Percentiles rank a stretch among this genome's conserved stretches.
Conservation (phyloP, 2,797 vertebrate genomes). For the Labeo calbasu region DNA sequence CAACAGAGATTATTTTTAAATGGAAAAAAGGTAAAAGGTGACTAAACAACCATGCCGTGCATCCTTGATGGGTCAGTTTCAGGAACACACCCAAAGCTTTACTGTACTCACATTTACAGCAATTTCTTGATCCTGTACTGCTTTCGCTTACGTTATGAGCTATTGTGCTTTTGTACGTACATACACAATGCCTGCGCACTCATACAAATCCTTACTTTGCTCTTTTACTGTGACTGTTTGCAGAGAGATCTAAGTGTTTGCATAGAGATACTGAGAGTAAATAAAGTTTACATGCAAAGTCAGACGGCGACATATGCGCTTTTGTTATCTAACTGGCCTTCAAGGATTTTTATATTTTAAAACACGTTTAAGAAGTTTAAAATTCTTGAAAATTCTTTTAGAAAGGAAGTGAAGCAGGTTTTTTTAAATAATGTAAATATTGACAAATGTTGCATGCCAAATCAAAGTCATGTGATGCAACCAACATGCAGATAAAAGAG, state of each 20-base stretch:
- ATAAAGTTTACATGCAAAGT: slow-evolving; percentile 17
- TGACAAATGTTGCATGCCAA: not conserved
- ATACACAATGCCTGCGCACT: not conserved
- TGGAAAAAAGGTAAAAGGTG: slow-evolving; percentile 66
- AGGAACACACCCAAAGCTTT: slow-evolving; percentile 48
- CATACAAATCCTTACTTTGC: slow-evolving; percentile 37
- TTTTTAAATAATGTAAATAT: not conserved
- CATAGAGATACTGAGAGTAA: slow-evolving; percentile 32
- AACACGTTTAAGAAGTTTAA: not conserved
- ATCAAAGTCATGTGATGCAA: not conserved
- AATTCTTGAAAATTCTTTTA: not conserved
- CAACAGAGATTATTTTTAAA: slow-evolving; percentile 12
- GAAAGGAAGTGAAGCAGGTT: not conserved
- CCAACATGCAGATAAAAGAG: not conserved
- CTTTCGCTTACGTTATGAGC: slow-evolving; percentile 31
- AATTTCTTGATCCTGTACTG: not conserved
- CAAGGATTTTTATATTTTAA: slow-evolving; percentile 1
- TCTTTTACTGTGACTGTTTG: slow-evolving; percentile 49
- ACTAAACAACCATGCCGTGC: slow-evolving; percentile 35
- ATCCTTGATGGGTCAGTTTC: slow-evolving; percentile 55
- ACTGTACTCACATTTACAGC: slow-evolving; percentile 22
- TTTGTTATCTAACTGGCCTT: not conserved
- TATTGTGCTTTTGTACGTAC: slow-evolving; percentile 21
- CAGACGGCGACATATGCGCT: not conserved
- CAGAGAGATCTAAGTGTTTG: slow-evolving; percentile 42